phyloP scores from a whole-genome alignment of 2,888 invertebrate species.

The Stenodema calcarata region DNA sequence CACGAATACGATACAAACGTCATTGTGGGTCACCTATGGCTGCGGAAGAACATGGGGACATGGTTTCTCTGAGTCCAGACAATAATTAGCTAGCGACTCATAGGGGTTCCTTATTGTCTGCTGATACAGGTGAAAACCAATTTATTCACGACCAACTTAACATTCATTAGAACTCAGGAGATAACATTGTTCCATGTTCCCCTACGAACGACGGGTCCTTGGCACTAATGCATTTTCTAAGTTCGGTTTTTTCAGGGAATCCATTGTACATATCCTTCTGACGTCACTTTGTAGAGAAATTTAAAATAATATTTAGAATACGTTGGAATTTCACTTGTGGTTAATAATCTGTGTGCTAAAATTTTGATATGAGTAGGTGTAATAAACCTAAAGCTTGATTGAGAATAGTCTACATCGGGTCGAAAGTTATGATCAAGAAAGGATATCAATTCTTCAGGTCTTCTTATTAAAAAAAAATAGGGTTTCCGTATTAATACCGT shows the following conservation, averaged over 20 bases:
- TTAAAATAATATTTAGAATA: no score
- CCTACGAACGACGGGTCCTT: not conserved
- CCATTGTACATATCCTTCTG: not conserved
- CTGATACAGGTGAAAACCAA: conserved; percentile 22
- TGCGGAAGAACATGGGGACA: not conserved
- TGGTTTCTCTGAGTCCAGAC: not conserved
- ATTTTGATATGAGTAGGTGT: no score
- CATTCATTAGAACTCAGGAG: not conserved
- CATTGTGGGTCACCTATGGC: not conserved
- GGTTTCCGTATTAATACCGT: no score
- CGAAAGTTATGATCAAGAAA: no score
- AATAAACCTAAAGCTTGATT: no score
- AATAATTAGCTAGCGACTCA: not conserved
- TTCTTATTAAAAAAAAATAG: no score
- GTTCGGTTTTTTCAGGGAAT: not conserved
- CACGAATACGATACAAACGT: not conserved
- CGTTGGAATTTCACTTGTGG: no score
- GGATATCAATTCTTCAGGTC: no score
- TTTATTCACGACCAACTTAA: conserved; percentile 6
- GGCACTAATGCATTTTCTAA: conserved; percentile 16
- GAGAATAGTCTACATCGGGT: no score
- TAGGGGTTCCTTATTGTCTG: conserved; percentile 16
- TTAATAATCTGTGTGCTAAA: no score
- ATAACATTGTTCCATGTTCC: conserved; percentile 13
- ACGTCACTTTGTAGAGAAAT: no score